Evolutionary conservation across 1,140 invertebrate species (phyloP).

Genomic region (Achroia grisella): DNA sequence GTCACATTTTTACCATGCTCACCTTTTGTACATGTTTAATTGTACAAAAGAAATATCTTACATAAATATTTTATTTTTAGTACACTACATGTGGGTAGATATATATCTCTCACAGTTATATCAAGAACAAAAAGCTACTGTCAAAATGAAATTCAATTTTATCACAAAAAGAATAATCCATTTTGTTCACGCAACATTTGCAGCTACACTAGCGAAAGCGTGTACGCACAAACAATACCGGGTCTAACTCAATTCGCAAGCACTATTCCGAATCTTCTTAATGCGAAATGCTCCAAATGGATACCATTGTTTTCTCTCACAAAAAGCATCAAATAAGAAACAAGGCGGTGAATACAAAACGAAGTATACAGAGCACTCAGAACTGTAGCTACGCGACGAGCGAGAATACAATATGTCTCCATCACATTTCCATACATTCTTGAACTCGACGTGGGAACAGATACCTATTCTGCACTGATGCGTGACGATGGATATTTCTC

Average conservation of each 20-base stretch:
- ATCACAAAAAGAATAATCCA: slow-evolving; percentile 7
- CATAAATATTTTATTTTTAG: too few species aligned
- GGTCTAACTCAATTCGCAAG: slow-evolving; percentile 20
- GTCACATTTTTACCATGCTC: too few species aligned
- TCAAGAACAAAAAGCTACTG: background rate
- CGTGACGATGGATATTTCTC: slow-evolving; percentile 25
- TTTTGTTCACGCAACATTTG: slow-evolving; percentile 13
- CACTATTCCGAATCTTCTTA: slow-evolving; percentile 33
- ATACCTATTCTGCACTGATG: slow-evolving; percentile 30
- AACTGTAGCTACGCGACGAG: slow-evolving; percentile 9
- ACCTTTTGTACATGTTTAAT: too few species aligned
- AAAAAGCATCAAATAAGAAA: slow-evolving; percentile 46
- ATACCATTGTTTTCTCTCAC: slow-evolving; percentile 46
- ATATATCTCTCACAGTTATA: background rate
- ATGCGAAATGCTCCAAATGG: slow-evolving; percentile 43
- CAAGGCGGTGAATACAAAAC: slow-evolving; percentile 30
- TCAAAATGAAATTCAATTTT: too few species aligned
- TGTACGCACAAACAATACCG: slow-evolving; percentile 4
- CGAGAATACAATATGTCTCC: slow-evolving; percentile 51
- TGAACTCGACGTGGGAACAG: slow-evolving; percentile 23
- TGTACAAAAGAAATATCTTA: too few species aligned
- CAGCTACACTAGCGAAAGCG: slow-evolving; percentile 9
- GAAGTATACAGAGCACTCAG: slow-evolving; percentile 35
- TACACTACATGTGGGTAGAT: too few species aligned
- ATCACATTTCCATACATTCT: slow-evolving; percentile 58